phyloP scores from a whole-genome alignment of 2,113 vertebrate species.

The Loxodonta africana region DNA sequence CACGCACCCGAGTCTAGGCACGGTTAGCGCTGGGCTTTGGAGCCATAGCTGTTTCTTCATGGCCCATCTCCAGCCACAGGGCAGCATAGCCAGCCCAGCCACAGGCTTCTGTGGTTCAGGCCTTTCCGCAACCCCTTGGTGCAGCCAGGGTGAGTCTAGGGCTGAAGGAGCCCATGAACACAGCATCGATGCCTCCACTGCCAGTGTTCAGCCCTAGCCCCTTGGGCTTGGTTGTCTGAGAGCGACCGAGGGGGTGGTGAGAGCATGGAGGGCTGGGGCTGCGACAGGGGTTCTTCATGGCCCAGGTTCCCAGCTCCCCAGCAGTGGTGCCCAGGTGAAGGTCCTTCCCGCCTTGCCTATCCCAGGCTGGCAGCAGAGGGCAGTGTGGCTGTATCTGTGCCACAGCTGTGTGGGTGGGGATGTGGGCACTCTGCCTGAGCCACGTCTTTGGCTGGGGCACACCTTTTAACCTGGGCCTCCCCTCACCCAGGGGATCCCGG shows the following conservation, averaged over 20 bases:
- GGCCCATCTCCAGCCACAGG: not conserved
- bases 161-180: not conserved
- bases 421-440: not conserved
- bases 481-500: not conserved
- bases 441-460: not conserved
- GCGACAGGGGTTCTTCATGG: too few species aligned
- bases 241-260: not conserved
- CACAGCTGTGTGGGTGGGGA: not conserved
- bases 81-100: not conserved
- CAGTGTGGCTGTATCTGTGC: not conserved
- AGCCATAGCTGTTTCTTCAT: not conserved
- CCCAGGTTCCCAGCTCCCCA: not conserved
- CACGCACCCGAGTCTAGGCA: not conserved
- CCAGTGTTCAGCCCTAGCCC: not conserved
- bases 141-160: not conserved
- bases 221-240: not conserved
- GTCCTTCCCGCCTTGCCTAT: conserved; percentile 24
- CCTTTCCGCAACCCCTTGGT: not conserved
- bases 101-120: not conserved
- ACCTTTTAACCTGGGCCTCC: not conserved
- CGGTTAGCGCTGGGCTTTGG: not conserved
- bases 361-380: conserved; percentile 58
- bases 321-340: not conserved
- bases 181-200: not conserved
- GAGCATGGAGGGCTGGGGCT: not conserved